Evolutionary conservation across 2,888 invertebrate genomes (phyloP).

Genomic region (Leucoma salicis): DNA sequence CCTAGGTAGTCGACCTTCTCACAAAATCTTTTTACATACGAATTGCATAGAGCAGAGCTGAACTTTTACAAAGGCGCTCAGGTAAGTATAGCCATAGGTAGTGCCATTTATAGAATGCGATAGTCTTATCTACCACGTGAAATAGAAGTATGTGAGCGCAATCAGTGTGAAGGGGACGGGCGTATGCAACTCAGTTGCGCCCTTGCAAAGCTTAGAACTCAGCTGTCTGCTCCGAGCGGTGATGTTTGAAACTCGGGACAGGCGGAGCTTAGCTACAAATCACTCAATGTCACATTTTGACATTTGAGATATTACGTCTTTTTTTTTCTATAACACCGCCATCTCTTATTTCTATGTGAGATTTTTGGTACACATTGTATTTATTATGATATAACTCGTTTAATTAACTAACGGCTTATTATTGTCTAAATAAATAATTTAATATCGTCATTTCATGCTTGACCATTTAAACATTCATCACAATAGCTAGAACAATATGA

Average conservation of each 20-base stretch:
- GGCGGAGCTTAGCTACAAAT: constrained; percentile 84
- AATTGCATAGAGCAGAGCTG: constrained; percentile 75
- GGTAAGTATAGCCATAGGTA: constrained; percentile 77
- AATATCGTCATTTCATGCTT: constrained; percentile 32
- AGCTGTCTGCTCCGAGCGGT: constrained; percentile 80
- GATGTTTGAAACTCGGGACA: constrained; percentile 84
- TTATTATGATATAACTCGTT: constrained; percentile 15
- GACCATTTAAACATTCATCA: constrained; percentile 59
- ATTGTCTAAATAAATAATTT: constrained; percentile 3
- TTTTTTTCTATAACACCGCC: constrained; percentile 76
- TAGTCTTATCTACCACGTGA: constrained; percentile 64
- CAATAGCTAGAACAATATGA: constrained; percentile 65
- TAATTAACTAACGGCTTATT: constrained; percentile 26
- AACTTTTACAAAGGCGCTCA: constrained; percentile 81
- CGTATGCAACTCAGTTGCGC: constrained; percentile 67
- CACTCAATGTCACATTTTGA: constrained; percentile 84
- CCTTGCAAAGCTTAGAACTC: constrained; percentile 75
- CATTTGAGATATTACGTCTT: constrained; percentile 83
- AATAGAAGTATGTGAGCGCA: constrained; percentile 48
- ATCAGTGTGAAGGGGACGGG: constrained; percentile 60
- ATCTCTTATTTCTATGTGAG: constrained; percentile 63
- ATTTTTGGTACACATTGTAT: constrained; percentile 29
- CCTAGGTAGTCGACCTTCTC: constrained; percentile 41
- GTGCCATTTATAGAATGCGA: constrained; percentile 74
- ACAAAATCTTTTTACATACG: constrained; percentile 67